These are phyloP conservation scores for Orchesella cincta DNA, from an alignment of 1,140 invertebrate genomes.

Conservation along the genomic window DNA sequence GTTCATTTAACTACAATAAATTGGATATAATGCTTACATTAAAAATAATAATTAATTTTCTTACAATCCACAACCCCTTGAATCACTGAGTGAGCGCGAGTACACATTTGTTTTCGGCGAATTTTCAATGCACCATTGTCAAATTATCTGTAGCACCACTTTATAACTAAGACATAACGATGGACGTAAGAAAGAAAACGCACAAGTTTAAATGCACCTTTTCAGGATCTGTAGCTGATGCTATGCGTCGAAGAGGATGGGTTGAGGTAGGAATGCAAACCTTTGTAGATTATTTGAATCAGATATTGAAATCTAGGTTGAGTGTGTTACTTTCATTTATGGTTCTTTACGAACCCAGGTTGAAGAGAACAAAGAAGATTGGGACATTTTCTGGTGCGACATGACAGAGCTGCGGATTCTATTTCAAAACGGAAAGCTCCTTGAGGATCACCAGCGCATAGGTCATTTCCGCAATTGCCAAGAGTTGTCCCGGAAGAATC, in stretches of 20 bases:
- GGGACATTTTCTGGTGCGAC: constrained; percentile 60
- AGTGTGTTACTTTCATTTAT: background rate
- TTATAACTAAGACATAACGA: too few relatives aligned
- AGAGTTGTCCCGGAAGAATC: constrained; percentile 65
- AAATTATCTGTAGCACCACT: too few relatives aligned
- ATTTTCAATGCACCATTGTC: too few relatives aligned
- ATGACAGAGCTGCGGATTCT: constrained; percentile 53
- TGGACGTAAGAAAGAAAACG: background rate
- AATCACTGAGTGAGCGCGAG: too few relatives aligned
- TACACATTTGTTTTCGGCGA: too few relatives aligned
- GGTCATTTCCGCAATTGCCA: constrained; percentile 66
- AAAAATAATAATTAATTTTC: too few relatives aligned
- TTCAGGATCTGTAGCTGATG: constrained; percentile 44
- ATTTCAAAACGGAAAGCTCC: constrained; percentile 48
- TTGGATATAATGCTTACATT: too few relatives aligned
- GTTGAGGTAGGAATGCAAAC: constrained; percentile 43
- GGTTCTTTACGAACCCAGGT: constrained; percentile 42
- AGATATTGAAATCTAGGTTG: background rate
- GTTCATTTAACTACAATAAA: too few relatives aligned
- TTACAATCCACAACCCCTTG: too few relatives aligned
- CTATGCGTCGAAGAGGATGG: constrained; percentile 45
- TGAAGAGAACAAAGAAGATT: constrained; percentile 50
- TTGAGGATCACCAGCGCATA: constrained; percentile 55
- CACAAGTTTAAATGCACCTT: constrained; percentile 48
- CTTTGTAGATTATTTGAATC: too few relatives aligned